phyloP scores from a whole-genome alignment of 2,888 invertebrate genomes.

The Eledona agricola region DNA sequence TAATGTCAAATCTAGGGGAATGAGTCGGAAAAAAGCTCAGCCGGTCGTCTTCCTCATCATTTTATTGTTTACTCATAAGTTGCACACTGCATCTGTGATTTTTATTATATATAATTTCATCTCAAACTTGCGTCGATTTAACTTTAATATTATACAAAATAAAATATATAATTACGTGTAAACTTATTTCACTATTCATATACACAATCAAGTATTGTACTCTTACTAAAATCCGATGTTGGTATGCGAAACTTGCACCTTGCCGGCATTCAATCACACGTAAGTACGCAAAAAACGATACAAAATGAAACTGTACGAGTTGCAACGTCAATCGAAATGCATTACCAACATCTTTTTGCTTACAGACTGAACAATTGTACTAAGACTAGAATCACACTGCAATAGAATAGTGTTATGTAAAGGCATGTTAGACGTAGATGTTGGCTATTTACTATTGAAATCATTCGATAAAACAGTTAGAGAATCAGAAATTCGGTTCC shows the following conservation, averaged over 20 bases:
- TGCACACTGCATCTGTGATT: constrained; percentile 35
- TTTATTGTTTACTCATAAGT: constrained; percentile 25
- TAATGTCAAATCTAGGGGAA: no score
- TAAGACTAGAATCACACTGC: constrained; percentile 33
- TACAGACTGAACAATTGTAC: constrained; percentile 17
- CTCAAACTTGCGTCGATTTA: constrained; percentile 11
- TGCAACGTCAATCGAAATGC: no score
- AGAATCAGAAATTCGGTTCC: constrained; percentile 20
- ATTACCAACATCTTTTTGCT: constrained; percentile 10
- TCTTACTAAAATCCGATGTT: constrained; percentile 8
- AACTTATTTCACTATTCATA: constrained; percentile 18
- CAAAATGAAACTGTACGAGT: no score
- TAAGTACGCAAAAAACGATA: constrained; percentile 21
- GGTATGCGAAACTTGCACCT: no score
- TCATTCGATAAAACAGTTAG: constrained; percentile 1
- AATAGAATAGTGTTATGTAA: no score
- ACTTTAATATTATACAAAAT: constrained; percentile 21
- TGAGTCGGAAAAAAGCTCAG: constrained; percentile 14
- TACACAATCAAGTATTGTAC: constrained; percentile 16
- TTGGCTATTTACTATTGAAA: no score
- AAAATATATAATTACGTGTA: constrained; percentile 21
- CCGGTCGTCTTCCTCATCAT: constrained; percentile 32
- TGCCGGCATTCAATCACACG: no score
- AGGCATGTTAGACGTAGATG: no score
- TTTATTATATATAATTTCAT: constrained; percentile 21